phyloP scores from a whole-genome alignment of 2,797 vertebrate species.

The Echeneis naucrates region DNA sequence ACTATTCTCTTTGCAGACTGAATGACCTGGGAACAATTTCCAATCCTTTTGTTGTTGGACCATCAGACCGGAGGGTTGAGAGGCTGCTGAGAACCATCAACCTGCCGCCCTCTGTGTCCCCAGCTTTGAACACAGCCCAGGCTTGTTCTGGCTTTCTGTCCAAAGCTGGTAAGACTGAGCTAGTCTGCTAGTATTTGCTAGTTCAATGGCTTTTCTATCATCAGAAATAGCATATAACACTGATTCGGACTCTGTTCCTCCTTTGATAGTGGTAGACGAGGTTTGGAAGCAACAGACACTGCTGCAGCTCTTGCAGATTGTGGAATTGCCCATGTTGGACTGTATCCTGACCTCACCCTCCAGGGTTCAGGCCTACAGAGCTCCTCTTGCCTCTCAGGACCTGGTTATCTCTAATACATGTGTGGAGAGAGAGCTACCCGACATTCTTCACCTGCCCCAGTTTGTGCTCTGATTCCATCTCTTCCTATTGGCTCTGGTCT shows the following conservation, averaged over 20 bases:
- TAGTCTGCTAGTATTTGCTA: slow-evolving; percentile 3
- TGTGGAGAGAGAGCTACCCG: slow-evolving; percentile 86
- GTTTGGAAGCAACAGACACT: slow-evolving; percentile 91
- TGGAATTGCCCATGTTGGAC: slow-evolving; percentile 89
- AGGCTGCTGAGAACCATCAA: slow-evolving; percentile 84
- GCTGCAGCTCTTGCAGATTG: slow-evolving; percentile 87
- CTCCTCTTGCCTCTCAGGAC: slow-evolving; percentile 76
- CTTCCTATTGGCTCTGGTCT: neutral
- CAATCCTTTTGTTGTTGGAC: slow-evolving; percentile 85
- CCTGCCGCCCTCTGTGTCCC: slow-evolving; percentile 75
- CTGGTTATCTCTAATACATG: slow-evolving; percentile 90
- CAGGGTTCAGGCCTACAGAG: slow-evolving; percentile 55
- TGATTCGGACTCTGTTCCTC: neutral
- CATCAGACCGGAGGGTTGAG: slow-evolving; percentile 84
- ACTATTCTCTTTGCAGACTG: slow-evolving; percentile 60
- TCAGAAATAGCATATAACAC: neutral
- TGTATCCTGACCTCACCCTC: slow-evolving; percentile 84
- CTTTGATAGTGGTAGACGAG: slow-evolving; percentile 83
- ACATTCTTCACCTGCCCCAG: slow-evolving; percentile 84
- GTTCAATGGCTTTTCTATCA: neutral
- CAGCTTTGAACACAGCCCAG: slow-evolving; percentile 54
- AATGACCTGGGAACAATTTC: slow-evolving; percentile 84
- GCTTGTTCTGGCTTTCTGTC: slow-evolving; percentile 75
- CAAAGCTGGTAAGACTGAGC: slow-evolving; percentile 80
- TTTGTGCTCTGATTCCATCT: slow-evolving; percentile 70